A percentile compares a stretch with the other conserved stretches of the same genome.
phyloP scores from a whole-genome alignment of 2,113 vertebrate species.

The Gorsachius goisagi region DNA sequence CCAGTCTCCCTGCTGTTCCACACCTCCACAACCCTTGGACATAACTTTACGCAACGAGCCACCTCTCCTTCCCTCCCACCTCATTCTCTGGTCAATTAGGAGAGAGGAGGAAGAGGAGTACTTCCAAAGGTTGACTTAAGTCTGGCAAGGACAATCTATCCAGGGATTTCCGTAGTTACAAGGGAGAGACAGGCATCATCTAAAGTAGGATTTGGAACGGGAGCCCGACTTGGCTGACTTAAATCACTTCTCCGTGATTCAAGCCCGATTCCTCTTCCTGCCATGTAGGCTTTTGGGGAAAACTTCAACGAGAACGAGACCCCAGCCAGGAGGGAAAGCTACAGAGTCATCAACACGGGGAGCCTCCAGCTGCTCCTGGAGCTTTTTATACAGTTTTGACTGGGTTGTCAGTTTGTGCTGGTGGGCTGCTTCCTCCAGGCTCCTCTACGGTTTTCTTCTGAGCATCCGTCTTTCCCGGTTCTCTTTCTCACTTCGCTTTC shows the following conservation, averaged over 20 bases:
- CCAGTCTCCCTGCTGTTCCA: neutral
- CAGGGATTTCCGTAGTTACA: neutral
- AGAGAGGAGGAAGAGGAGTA: neutral
- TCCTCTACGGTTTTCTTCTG: neutral
- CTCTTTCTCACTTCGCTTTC: slow-evolving; percentile 14
- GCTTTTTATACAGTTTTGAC: slow-evolving; percentile 3
- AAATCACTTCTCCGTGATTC: neutral
- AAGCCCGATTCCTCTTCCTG: neutral
- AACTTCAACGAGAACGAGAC: neutral
- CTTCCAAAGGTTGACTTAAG: neutral
- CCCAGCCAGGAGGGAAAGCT: neutral
- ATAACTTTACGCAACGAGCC: neutral
- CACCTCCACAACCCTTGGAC: neutral
- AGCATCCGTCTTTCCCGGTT: neutral
- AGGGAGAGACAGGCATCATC: neutral
- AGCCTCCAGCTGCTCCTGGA: slow-evolving; percentile 22
- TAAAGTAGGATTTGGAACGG: neutral
- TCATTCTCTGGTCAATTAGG: neutral
- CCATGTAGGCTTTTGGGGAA: neutral
- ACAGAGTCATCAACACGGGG: neutral
- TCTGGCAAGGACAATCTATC: neutral
- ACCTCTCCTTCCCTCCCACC: neutral
- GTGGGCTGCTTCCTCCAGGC: neutral
- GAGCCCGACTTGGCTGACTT: neutral
- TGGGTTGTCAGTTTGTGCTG: neutral